These are phyloP conservation scores for Typhlichthys subterraneus DNA, from an alignment of 2,797 vertebrate genomes.

Conservation along the genomic window DNA sequence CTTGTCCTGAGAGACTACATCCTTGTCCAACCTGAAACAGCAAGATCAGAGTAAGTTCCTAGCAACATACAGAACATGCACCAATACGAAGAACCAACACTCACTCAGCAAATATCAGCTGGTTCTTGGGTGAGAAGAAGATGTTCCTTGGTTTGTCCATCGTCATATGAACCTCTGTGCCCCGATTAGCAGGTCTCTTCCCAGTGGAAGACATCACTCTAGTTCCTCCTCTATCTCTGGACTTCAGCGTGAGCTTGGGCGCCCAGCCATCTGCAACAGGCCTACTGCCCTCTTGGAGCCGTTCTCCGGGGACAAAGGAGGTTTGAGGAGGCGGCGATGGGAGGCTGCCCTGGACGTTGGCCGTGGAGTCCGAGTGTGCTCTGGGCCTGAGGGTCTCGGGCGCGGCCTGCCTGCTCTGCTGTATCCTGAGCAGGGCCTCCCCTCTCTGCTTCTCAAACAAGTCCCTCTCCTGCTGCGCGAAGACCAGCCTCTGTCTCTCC, in stretches of 20 bases:
- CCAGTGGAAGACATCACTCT: slow-evolving; percentile 57
- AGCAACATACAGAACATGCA: background rate
- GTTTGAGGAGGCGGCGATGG: slow-evolving; percentile 57
- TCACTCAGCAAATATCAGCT: slow-evolving; percentile 82
- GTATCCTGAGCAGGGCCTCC: slow-evolving; percentile 79
- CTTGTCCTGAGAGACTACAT: slow-evolving; percentile 68
- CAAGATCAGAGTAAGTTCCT: slow-evolving; percentile 4
- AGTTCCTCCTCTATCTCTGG: slow-evolving; percentile 73
- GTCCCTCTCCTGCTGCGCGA: slow-evolving; percentile 79
- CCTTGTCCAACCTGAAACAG: slow-evolving; percentile 77
- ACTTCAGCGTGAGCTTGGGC: slow-evolving; percentile 79
- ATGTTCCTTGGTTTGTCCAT: slow-evolving; percentile 74
- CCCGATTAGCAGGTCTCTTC: slow-evolving; percentile 65
- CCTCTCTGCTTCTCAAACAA: slow-evolving; percentile 81
- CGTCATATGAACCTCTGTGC: slow-evolving; percentile 61
- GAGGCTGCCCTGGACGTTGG: slow-evolving; percentile 16
- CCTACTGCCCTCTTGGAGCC: slow-evolving; percentile 53
- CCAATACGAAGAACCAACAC: slow-evolving; percentile 53
- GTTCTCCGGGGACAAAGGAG: slow-evolving; percentile 65
- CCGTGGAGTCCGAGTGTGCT: slow-evolving; percentile 61
- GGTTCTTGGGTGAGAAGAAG: slow-evolving; percentile 89
- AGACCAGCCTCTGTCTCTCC: slow-evolving; percentile 82
- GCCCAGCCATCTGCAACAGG: slow-evolving; percentile 69
- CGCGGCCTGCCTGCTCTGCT: slow-evolving; percentile 74
- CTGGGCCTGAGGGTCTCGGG: slow-evolving; percentile 66